Conservation (phyloP, 2,113 vertebrate genomes). For the Loxodonta africana region DNA sequence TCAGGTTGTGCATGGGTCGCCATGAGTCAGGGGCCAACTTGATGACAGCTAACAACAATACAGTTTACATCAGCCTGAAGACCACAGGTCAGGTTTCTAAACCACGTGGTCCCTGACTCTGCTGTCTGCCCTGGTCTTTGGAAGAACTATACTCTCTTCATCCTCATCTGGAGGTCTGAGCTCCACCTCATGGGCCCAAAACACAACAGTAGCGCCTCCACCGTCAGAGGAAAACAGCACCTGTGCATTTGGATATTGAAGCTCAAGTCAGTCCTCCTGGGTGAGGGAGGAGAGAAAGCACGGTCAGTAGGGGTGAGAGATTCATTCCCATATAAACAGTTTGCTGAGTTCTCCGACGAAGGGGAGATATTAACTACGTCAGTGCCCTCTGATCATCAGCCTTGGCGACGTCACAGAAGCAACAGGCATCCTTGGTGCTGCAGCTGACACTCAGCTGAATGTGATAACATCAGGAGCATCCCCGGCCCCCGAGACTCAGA, state of each 20-base stretch:
- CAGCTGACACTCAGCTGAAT: fast-evolving
- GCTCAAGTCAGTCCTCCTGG: background rate
- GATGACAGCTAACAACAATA: too few relatives aligned
- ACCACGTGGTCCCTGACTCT: background rate
- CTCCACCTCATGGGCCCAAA: too few relatives aligned
- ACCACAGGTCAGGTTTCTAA: background rate
- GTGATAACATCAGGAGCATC: fast-evolving
- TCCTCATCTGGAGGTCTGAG: background rate
- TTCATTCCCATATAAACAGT: background rate
- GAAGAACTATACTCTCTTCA: background rate
- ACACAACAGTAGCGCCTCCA: background rate
- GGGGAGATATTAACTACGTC: background rate
- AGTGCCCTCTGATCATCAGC: background rate
- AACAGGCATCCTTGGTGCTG: too few relatives aligned
- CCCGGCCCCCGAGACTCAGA: fast-evolving
- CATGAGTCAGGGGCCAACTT: too few relatives aligned
- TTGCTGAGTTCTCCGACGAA: background rate
- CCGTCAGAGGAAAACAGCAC: background rate
- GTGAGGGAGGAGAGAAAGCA: background rate
- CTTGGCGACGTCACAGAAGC: background rate
- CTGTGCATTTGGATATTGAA: background rate
- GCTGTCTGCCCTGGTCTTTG: too few relatives aligned
- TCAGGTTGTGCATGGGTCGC: too few relatives aligned
- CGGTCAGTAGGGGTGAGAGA: background rate
- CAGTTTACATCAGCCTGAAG: background rate